Evolutionary conservation across 2,888 invertebrate genomes (phyloP), one percentile per base, ranked within the genome.

Genomic region (Tholera decimalis): DNA sequence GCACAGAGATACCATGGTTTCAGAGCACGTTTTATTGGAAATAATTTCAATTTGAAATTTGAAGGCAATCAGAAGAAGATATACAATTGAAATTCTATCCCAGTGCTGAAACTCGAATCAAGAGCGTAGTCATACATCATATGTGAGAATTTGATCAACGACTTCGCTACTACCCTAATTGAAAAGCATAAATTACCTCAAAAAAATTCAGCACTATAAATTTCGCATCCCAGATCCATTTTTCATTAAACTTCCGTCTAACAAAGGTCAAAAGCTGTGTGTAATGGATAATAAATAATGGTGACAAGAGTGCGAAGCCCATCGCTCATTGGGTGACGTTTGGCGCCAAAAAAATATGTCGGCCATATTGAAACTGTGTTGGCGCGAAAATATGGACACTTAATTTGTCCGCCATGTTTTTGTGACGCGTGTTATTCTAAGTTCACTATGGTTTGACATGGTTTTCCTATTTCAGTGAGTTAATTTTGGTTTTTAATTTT

Each of bases 261-360:
- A 49, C 56, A 24, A 61, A 69, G 39, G 61, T 55, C 41, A 46
- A 44, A 75, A 53, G 35, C 41, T 53, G 18, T 54, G 54, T 66
- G 62, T 63, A 60, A 58, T 73, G 65, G 73, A 59, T 64, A 64
- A 76, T 80, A 80, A 69, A 79, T 79, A 79, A 69, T 59, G 28
- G 15, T 67, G 77, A 67, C 79, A 62, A 28, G 43, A 58, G 39
- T 49, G 15, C 39, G 50, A 26, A 37, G 53, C 35, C 39, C 69
- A 77, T 80, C 73, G 60, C 57, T 79, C 77, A 79, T 53, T 33
- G 46, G 26, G 18, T 56, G 69, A 57, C 33, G 43, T 39, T 41
- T 37, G 33, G 39, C 33, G 50, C 44, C 35, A 58, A 59, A 70
- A 63, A 57, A 58, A 76, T 43, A 71, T 44, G 72, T 46, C 55